These are phyloP conservation scores for Charadrius vociferus DNA, from an alignment of 2,113 vertebrate species.

Conservation along the genomic window DNA sequence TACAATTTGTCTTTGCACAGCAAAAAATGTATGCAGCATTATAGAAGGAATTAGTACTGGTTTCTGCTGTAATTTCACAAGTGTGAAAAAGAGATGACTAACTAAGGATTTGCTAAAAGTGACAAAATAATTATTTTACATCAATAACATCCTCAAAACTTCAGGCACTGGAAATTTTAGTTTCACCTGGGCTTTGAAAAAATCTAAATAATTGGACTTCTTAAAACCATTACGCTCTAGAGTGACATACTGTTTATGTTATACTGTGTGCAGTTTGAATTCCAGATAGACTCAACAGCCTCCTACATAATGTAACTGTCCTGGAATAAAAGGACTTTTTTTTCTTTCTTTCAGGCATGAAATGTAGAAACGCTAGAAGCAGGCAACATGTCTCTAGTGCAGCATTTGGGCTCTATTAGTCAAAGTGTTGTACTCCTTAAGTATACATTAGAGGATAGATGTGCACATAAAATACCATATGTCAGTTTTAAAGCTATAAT, in stretches of 20 bases:
- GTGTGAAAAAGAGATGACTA: background rate
- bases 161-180: background rate
- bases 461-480: slow-evolving; percentile 54
- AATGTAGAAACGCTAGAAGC: slow-evolving; percentile 16
- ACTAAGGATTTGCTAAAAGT: background rate
- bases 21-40: background rate
- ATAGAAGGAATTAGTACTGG: background rate
- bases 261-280: background rate
- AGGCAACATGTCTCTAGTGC: slow-evolving; percentile 41
- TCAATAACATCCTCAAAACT: background rate
- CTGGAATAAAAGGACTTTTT: slow-evolving; percentile 21
- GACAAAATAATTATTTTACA: background rate
- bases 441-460: slow-evolving; percentile 52
- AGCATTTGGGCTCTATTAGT: slow-evolving; percentile 56
- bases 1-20: background rate
- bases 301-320: slow-evolving; percentile 37
- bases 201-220: background rate
- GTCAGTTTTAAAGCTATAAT: slow-evolving; percentile 69
- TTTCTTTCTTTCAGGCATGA: slow-evolving; percentile 1
- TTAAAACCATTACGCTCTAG: background rate
- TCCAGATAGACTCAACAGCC: slow-evolving; percentile 32
- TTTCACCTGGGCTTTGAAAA: background rate
- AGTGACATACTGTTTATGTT: background rate
- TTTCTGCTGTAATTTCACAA: background rate
- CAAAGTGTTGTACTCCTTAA: slow-evolving; percentile 66